phyloP scores from a whole-genome alignment of 2,113 vertebrate species.

The Arenaria interpres region DNA sequence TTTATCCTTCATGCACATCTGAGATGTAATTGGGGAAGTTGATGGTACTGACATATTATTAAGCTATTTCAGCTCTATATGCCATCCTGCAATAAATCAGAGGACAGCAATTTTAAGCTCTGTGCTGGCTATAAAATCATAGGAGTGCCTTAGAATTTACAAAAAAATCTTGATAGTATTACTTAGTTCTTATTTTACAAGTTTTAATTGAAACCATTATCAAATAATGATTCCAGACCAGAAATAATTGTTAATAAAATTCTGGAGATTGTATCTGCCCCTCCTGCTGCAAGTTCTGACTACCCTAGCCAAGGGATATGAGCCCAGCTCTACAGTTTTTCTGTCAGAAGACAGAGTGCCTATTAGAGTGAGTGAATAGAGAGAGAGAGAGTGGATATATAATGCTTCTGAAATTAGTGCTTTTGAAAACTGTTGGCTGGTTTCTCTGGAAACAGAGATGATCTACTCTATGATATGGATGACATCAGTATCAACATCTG shows the following conservation, averaged over 20 bases:
- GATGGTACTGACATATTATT: not conserved
- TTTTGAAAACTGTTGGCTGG: not conserved
- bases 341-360: not conserved
- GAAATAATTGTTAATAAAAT: slow-evolving; percentile 8
- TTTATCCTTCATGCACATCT: not conserved
- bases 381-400: not conserved
- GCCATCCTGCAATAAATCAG: not conserved
- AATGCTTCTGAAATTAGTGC: not conserved
- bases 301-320: not conserved
- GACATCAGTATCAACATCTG: not conserved
- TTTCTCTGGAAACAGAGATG: not conserved
- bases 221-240: slow-evolving; percentile 4
- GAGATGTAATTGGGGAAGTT: not conserved
- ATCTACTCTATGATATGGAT: not conserved
- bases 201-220: slow-evolving; percentile 36
- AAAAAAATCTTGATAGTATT: not conserved
- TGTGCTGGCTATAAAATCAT: not conserved
- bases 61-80: slow-evolving; percentile 5
- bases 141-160: not conserved
- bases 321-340: not conserved
- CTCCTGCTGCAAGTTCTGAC: not conserved
- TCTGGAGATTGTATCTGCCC: not conserved
- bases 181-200: not conserved
- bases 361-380: not conserved
- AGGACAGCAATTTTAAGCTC: not conserved